Evolutionary conservation across 2,888 invertebrate genomes (phyloP).

Genomic region (Unio delphinus): DNA sequence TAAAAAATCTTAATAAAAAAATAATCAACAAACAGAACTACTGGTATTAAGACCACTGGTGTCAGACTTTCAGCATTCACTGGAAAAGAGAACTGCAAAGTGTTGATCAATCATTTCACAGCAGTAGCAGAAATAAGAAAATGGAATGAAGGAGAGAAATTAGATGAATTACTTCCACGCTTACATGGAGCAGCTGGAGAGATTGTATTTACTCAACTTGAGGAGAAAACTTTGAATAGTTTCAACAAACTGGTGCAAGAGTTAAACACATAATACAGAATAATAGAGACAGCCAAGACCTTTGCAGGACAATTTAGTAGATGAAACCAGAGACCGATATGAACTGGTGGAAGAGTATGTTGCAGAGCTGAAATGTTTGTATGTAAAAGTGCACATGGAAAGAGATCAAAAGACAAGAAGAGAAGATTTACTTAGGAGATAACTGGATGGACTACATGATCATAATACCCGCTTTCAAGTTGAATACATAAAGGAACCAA

Average conservation of each 20-base stretch:
- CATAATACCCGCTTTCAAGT: constrained; percentile 5
- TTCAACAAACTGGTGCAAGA: constrained; percentile 3
- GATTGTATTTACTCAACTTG: no score
- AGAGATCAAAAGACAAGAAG: neutral
- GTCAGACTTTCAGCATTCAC: no score
- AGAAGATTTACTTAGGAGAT: constrained; percentile 3
- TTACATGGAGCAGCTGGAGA: no score
- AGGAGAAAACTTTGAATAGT: neutral
- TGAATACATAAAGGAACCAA: constrained; percentile 5
- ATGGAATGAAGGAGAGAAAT: no score
- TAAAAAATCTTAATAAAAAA: no score
- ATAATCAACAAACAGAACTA: no score
- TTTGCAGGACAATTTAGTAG: neutral
- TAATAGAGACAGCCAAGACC: constrained; percentile 1
- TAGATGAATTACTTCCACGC: no score
- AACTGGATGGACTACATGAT: constrained; percentile 3
- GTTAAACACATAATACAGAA: constrained; percentile 3
- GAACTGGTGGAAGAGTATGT: constrained; percentile 1
- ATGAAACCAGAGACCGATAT: neutral
- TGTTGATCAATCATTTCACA: no score
- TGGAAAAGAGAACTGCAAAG: no score
- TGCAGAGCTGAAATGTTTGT: constrained; percentile 3
- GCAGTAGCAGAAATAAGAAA: no score
- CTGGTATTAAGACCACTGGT: no score
- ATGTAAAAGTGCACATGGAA: neutral